phyloP scores from a whole-genome alignment of 2,113 vertebrate species.

The Gallinago media region DNA sequence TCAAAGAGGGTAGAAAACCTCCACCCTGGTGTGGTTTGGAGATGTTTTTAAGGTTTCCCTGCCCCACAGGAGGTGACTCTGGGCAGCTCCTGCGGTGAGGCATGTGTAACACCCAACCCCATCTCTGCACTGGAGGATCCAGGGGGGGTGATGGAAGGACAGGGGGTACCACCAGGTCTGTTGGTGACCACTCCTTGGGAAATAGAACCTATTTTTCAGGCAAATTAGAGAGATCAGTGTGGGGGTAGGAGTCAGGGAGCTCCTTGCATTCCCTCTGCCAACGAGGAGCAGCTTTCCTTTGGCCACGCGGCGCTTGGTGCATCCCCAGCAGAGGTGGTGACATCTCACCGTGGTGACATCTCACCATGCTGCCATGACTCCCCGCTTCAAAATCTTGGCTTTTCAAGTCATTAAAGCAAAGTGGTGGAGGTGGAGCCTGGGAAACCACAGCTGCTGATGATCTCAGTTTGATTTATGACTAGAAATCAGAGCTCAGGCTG shows the following conservation, averaged over 20 bases:
- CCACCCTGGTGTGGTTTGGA: accelerated
- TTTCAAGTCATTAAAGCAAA: background rate
- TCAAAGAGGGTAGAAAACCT: background rate
- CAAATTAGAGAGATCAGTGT: background rate
- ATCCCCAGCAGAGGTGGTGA: background rate
- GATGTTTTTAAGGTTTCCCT: background rate
- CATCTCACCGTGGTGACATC: accelerated
- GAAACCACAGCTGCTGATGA: accelerated
- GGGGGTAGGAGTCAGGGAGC: background rate
- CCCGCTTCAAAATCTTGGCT: background rate
- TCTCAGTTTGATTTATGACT: background rate
- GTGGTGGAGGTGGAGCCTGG: background rate
- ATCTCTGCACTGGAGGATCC: accelerated
- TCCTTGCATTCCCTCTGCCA: background rate
- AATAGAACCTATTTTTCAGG: background rate
- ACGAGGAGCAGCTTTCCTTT: background rate
- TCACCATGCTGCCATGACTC: accelerated
- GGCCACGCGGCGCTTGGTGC: background rate
- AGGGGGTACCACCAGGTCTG: too few relatives aligned
- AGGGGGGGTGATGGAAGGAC: background rate
- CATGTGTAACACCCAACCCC: accelerated
- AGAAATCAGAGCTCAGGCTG: background rate
- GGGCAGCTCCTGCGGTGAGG: accelerated
- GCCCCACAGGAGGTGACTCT: background rate
- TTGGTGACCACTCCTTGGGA: background rate